Evolutionary conservation across 1,140 invertebrate genomes (phyloP).

Genomic region (Euura saliciscinereae): DNA sequence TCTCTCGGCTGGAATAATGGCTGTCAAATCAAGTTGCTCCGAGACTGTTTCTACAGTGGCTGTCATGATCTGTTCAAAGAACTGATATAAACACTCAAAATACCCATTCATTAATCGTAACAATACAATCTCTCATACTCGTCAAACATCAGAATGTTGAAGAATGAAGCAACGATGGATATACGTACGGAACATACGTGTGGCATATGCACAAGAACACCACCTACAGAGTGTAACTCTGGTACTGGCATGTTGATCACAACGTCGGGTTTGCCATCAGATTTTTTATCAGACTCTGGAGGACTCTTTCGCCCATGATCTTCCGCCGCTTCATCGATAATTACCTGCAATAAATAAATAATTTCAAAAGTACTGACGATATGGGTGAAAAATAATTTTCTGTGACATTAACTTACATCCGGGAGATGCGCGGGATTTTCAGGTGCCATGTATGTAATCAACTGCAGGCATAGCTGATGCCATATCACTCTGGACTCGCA

Average conservation of each 20-base stretch:
- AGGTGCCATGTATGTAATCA: slow-evolving; percentile 81
- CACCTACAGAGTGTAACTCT: slow-evolving; percentile 79
- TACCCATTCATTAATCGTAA: slow-evolving; percentile 21
- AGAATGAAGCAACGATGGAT: slow-evolving; percentile 1
- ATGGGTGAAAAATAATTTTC: not conserved
- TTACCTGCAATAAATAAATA: slow-evolving; percentile 52
- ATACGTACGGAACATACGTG: slow-evolving; percentile 75
- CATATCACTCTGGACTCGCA: slow-evolving; percentile 93
- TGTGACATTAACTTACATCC: slow-evolving; percentile 67
- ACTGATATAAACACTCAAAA: slow-evolving; percentile 57
- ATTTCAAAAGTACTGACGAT: not conserved
- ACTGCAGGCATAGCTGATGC: slow-evolving; percentile 86
- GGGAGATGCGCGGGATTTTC: slow-evolving; percentile 74
- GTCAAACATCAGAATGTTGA: no score
- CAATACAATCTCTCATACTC: no score
- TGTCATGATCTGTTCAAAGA: slow-evolving; percentile 82
- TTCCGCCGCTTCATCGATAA: slow-evolving; percentile 66
- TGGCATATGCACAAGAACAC: slow-evolving; percentile 87
- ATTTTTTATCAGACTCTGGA: slow-evolving; percentile 69
- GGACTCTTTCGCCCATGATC: slow-evolving; percentile 69
- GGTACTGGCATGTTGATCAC: slow-evolving; percentile 69
- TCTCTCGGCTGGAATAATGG: slow-evolving; percentile 82
- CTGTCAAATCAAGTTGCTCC: slow-evolving; percentile 82
- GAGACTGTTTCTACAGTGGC: slow-evolving; percentile 92
- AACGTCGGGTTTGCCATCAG: slow-evolving; percentile 67